A percentile compares a stretch with the other conserved stretches of the same genome.
These are phyloP conservation scores for Trypoxylus dichotomus DNA, from an alignment of 1,140 invertebrate genomes.

Conservation along the genomic window DNA sequence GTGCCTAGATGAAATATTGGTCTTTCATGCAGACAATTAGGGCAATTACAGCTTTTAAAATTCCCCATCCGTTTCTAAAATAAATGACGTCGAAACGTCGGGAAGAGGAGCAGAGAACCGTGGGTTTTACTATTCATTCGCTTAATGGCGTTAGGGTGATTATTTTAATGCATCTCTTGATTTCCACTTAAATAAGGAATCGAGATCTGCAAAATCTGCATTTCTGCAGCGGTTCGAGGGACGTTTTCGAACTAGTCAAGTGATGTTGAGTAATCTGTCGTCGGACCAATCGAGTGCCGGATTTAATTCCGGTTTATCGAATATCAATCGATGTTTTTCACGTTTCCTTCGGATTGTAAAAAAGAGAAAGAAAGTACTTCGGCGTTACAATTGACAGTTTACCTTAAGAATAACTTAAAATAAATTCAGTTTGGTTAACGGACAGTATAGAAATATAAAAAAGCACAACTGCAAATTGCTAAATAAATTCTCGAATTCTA, in stretches of 20 bases:
- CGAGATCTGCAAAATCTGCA: neutral
- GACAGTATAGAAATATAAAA: too few relatives aligned
- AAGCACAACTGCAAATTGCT: too few relatives aligned
- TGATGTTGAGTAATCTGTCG: neutral
- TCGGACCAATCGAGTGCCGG: neutral
- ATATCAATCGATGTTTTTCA: neutral
- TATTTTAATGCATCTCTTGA: neutral
- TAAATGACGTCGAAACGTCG: neutral
- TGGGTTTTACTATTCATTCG: neutral
- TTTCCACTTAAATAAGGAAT: neutral
- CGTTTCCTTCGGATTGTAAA: neutral
- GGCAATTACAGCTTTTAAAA: slow-evolving; percentile 2
- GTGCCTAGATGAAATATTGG: neutral
- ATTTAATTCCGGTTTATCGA: slow-evolving; percentile 7
- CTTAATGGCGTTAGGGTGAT: neutral
- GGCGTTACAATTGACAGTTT: too few relatives aligned
- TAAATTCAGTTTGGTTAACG: too few relatives aligned
- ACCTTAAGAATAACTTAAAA: too few relatives aligned
- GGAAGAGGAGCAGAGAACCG: neutral
- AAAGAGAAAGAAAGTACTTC: neutral
- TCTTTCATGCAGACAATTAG: neutral
- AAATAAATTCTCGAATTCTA: too few relatives aligned
- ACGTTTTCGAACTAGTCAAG: neutral
- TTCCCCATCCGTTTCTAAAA: neutral
- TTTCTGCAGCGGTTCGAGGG: neutral